Evolutionary conservation across 2,888 invertebrate species (phyloP), one percentile per base, ranked within the genome.

Genomic region (Oxycera nigricornis): DNA sequence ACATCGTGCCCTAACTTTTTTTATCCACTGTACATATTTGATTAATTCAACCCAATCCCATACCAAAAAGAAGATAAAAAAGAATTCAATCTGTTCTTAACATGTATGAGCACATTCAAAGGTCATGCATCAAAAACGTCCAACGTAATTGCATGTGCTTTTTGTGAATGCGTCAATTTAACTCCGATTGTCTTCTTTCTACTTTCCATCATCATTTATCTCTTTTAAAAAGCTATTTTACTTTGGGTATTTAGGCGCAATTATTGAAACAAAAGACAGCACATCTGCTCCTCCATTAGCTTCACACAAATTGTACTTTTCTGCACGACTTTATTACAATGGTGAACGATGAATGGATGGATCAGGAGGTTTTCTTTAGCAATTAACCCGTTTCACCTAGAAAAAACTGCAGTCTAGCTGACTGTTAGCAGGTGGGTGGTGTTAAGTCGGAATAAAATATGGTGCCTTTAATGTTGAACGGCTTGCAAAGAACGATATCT

Each of bases 131-230:
- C n/a, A n/a, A n/a, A n/a, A n/a, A n/a, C n/a, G n/a, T n/a, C n/a
- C n/a, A n/a, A n/a, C n/a, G n/a, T n/a, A n/a, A n/a, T n/a, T n/a
- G n/a, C n/a, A n/a, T n/a, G n/a, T n/a, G n/a, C n/a, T n/a, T n/a
- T n/a, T n/a, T n/a, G n/a, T n/a, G n/a, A n/a, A n/a, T n/a, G n/a
- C n/a, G n/a, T n/a, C n/a, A n/a, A n/a, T n/a, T n/a, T n/a, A n/a
- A n/a, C n/a, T n/a, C n/a, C n/a, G n/a, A n/a, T n/a, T n/a, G n/a
- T n/a, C 46, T 46, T 46, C 11, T 14, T 46, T 14, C 17, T 17
- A 46, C 46, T 55, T 7, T 55, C 35, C 52, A 55, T 20, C 20
- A 20, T 55, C 52, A 55, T 55, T 55, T 55, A 55, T 55, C 52
- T 55, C 24, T 55, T 55, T 55, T 24, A 55, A 55, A 55, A 55